phyloP scores from a whole-genome alignment of 1,140 invertebrate species.

The Cydia pomonella region DNA sequence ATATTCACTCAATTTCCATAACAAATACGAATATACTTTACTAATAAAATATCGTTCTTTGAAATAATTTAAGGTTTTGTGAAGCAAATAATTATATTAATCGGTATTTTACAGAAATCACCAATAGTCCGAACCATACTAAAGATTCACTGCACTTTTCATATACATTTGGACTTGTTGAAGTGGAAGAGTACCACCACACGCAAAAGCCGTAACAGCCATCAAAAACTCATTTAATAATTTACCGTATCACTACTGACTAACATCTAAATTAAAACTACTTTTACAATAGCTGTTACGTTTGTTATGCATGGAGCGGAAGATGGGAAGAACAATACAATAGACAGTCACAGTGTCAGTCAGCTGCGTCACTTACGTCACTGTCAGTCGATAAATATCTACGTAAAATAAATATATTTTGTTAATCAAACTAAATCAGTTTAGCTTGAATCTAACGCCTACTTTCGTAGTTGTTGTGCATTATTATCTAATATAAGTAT shows the following conservation, averaged over 20 bases:
- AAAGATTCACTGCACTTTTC: background rate
- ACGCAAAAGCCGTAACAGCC: too few relatives aligned
- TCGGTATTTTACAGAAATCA: background rate
- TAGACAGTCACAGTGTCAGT: background rate
- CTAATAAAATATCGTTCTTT: too few relatives aligned
- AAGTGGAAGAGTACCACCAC: too few relatives aligned
- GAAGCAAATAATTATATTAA: background rate
- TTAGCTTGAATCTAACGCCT: background rate
- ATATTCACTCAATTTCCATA: background rate
- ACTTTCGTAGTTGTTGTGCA: background rate
- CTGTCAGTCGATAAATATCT: slow-evolving; percentile 28
- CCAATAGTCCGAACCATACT: background rate
- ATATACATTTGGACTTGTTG: background rate
- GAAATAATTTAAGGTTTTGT: too few relatives aligned
- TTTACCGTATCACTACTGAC: too few relatives aligned
- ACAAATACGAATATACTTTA: too few relatives aligned
- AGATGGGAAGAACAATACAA: background rate
- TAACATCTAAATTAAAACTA: too few relatives aligned
- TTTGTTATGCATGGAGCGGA: too few relatives aligned
- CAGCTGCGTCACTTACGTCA: slow-evolving; percentile 19
- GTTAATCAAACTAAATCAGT: background rate
- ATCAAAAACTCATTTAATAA: too few relatives aligned
- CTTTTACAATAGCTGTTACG: background rate
- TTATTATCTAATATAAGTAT: background rate
- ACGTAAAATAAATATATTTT: slow-evolving; percentile 10